Conservation (phyloP, 2,797 vertebrate species). For the Carapus acus region DNA sequence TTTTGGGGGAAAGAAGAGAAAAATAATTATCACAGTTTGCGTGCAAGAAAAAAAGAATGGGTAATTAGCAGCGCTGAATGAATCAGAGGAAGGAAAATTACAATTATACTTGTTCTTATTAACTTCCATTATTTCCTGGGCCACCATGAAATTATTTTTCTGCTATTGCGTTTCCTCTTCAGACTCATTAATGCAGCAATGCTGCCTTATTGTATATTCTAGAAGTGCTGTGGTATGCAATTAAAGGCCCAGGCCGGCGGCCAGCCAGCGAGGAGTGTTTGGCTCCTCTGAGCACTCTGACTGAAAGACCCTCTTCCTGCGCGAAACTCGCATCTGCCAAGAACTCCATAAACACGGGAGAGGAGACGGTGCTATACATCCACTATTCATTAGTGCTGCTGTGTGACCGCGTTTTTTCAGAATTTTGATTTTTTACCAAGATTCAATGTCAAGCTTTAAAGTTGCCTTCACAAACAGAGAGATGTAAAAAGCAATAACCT, state of each 20-base stretch:
- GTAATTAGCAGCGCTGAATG: slow-evolving; percentile 69
- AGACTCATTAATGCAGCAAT: slow-evolving; percentile 46
- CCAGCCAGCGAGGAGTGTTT: too few relatives aligned
- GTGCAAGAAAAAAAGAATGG: slow-evolving; percentile 41
- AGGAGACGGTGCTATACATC: too few relatives aligned
- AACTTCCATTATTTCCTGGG: slow-evolving; percentile 62
- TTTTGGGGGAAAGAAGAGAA: slow-evolving; percentile 31
- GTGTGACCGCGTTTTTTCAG: too few relatives aligned
- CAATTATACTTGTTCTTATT: slow-evolving; percentile 67
- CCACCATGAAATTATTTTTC: slow-evolving; percentile 60
- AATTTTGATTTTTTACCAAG: too few relatives aligned
- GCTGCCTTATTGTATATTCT: slow-evolving; percentile 24
- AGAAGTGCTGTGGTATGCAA: slow-evolving; percentile 12
- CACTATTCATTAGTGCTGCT: too few relatives aligned
- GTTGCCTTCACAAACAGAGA: too few relatives aligned
- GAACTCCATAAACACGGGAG: too few relatives aligned
- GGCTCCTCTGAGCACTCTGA: too few relatives aligned
- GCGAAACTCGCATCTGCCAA: too few relatives aligned
- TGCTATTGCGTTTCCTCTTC: slow-evolving; percentile 30
- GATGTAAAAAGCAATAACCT: too few relatives aligned
- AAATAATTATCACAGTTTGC: slow-evolving; percentile 60
- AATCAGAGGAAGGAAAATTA: slow-evolving; percentile 65
- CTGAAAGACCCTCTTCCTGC: too few relatives aligned
- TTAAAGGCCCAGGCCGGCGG: slow-evolving; percentile 6
- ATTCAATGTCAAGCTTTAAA: too few relatives aligned